A percentile compares a stretch with the other conserved stretches of the same genome.
Evolutionary conservation across 2,113 vertebrate genomes (phyloP).

Genomic region (Cyrtonyx montezumae): DNA sequence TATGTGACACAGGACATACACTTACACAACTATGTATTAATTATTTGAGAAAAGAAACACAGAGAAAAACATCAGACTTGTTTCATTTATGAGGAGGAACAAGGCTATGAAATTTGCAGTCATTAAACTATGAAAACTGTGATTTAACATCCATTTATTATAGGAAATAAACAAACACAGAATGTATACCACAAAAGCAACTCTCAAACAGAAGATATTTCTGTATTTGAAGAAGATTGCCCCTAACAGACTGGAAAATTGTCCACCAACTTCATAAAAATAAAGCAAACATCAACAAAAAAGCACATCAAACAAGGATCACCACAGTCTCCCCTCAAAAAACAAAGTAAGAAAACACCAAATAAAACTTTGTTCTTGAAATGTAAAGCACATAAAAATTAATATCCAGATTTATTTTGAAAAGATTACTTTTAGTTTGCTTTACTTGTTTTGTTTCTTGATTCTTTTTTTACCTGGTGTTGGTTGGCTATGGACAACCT

Average conservation of each 20-base stretch:
- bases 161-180: background rate
- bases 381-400: background rate
- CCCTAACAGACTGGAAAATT: background rate
- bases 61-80: background rate
- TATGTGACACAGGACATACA: background rate
- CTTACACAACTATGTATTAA: background rate
- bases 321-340: background rate
- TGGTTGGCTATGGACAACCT: slow-evolving; percentile 86
- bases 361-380: background rate
- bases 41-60: background rate
- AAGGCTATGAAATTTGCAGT: background rate
- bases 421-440: background rate
- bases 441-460: background rate
- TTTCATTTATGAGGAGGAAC: background rate
- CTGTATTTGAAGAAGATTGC: background rate
- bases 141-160: background rate
- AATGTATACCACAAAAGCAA: background rate
- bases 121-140: background rate
- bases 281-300: background rate
- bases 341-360: background rate
- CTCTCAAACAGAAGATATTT: background rate
- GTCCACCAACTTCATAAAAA: background rate
- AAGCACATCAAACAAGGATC: no score
- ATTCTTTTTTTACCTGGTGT: slow-evolving; percentile 83
- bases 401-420: background rate